Evolutionary conservation across 2,888 invertebrate species (phyloP).

Genomic region (Exocentrus adspersus): DNA sequence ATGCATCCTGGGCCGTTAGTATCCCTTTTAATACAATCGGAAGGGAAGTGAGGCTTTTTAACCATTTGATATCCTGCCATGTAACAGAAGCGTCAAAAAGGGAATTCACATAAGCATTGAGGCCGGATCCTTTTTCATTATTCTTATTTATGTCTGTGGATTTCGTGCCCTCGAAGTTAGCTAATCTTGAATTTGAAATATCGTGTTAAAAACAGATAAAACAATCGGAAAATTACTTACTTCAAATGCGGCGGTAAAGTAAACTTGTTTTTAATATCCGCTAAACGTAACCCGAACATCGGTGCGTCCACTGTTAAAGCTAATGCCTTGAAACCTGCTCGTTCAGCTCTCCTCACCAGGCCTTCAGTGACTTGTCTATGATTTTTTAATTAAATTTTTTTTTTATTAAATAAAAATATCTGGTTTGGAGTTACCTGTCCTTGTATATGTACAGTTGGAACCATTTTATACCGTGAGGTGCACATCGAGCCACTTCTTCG

Average conservation of each 20-base stretch:
- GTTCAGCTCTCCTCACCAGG: constrained; percentile 82
- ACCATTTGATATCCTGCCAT: constrained; percentile 91
- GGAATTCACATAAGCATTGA: constrained; percentile 79
- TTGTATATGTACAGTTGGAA: constrained; percentile 92
- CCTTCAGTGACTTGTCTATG: constrained; percentile 73
- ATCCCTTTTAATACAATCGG: constrained; percentile 90
- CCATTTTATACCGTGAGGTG: constrained; percentile 83
- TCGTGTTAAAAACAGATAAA: too few species aligned
- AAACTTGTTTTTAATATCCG: constrained; percentile 87
- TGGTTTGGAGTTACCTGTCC: constrained; percentile 77
- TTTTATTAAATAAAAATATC: too few species aligned
- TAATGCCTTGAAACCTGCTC: constrained; percentile 85
- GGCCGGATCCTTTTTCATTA: constrained; percentile 72
- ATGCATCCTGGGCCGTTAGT: constrained; percentile 86
- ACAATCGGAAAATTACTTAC: constrained; percentile 61
- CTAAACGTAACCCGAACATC: constrained; percentile 82
- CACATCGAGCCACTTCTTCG: constrained; percentile 84
- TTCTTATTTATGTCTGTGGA: constrained; percentile 62
- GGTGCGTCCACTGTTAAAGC: constrained; percentile 92
- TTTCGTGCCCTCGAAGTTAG: constrained; percentile 77
- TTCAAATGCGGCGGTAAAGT: constrained; percentile 81
- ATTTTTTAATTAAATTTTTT: background rate
- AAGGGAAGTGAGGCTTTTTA: constrained; percentile 79
- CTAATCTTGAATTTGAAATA: constrained; percentile 69
- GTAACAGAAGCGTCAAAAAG: constrained; percentile 84